A percentile compares a stretch with the other conserved stretches of the same genome.
These are phyloP conservation scores for Ramazzottius varieornatus DNA, from an alignment of 2,888 invertebrate genomes.

Conservation along the genomic window DNA sequence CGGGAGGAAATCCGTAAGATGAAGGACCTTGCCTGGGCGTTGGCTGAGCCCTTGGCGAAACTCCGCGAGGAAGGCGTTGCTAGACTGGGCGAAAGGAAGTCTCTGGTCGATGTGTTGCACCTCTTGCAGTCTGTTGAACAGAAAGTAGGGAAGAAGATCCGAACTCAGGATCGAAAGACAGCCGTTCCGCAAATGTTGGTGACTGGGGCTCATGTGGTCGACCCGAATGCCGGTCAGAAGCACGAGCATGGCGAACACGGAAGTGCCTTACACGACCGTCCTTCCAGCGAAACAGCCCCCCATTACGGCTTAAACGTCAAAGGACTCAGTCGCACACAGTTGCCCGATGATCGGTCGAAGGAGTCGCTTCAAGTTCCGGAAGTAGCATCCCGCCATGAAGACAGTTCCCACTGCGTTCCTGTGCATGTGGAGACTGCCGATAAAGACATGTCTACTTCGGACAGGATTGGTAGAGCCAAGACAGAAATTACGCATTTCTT, in stretches of 20 bases:
- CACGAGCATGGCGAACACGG: background rate
- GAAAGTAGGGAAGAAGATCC: background rate
- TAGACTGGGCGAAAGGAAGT: background rate
- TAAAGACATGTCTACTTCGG: background rate
- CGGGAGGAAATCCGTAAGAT: background rate
- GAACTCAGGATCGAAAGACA: no score
- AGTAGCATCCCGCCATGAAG: background rate
- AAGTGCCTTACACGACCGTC: background rate
- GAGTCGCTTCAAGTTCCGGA: no score
- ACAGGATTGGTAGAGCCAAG: background rate
- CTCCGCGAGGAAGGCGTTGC: background rate
- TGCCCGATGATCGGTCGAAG: no score
- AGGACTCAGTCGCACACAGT: background rate
- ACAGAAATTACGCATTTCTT: background rate
- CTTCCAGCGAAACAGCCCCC: no score
- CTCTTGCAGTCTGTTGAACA: background rate
- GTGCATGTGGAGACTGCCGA: background rate
- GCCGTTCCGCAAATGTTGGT: no score
- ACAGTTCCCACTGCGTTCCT: background rate
- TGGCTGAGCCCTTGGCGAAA: background rate
- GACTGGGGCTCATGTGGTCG: no score
- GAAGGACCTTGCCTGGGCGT: background rate
- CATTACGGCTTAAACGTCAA: no score
- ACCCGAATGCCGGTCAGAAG: no score
- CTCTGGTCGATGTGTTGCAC: background rate